These are phyloP conservation scores for Tiaroga cobitis DNA, from an alignment of 2,797 vertebrate species.

Conservation along the genomic window DNA sequence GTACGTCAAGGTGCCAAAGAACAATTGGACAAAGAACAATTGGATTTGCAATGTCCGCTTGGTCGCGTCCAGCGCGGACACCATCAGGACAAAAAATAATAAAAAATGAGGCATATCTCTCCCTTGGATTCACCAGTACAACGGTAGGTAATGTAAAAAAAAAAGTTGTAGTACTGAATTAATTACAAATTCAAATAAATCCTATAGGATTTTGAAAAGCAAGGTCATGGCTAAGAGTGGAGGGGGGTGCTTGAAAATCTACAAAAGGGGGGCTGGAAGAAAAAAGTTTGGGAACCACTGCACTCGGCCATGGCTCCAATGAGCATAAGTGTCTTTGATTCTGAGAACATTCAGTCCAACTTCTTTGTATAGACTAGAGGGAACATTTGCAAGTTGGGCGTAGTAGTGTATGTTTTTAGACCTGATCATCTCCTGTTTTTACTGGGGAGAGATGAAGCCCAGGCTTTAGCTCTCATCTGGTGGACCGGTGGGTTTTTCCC, in stretches of 20 bases:
- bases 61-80: neutral
- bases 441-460: conserved; percentile 42
- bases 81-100: neutral
- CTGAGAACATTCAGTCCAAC: conserved; percentile 17
- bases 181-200: neutral
- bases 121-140: neutral
- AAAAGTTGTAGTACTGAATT: neutral
- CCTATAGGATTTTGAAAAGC: neutral
- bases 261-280: neutral
- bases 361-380: conserved; percentile 1
- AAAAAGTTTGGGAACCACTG: neutral
- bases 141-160: neutral
- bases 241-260: neutral
- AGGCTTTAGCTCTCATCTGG: conserved; percentile 25
- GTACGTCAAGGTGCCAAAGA: no score
- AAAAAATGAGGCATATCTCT: neutral
- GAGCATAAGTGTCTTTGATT: neutral
- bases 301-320: neutral
- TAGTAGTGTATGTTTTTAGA: conserved; percentile 24
- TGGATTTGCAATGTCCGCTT: neutral
- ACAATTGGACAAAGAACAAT: neutral
- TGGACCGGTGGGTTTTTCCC: conserved; percentile 16
- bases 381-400: conserved; percentile 35
- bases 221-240: neutral
- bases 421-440: conserved; percentile 41